phyloP scores from a whole-genome alignment of 2,888 invertebrate genomes.

The Orthosia gothica region DNA sequence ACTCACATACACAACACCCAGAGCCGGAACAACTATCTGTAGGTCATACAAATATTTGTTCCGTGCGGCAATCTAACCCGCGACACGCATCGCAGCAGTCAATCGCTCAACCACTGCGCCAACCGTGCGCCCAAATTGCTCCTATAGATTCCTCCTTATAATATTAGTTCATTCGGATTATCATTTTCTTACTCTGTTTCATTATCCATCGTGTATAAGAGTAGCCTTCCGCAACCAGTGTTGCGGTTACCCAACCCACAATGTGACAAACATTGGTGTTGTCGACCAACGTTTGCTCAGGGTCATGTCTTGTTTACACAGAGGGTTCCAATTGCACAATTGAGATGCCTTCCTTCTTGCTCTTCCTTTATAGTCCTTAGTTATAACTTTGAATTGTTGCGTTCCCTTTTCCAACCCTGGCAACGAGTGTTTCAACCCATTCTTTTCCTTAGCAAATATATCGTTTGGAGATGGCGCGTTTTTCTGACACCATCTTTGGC shows the following conservation, averaged over 20 bases:
- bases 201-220: background rate
- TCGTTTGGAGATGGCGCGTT: no score
- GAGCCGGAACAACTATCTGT: no score
- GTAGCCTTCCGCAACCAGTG: constrained; percentile 38
- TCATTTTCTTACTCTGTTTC: background rate
- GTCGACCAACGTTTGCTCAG: constrained; percentile 28
- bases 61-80: no score
- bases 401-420: background rate
- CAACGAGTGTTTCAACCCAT: background rate
- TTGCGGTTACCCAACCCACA: constrained; percentile 40
- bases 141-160: no score
- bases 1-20: no score
- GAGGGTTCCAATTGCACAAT: constrained; percentile 18
- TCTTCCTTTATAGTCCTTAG: background rate
- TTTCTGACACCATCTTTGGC: no score
- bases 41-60: no score
- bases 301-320: constrained; percentile 25
- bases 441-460: no score
- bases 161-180: background rate
- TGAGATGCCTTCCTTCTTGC: background rate
- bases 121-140: no score
- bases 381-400: background rate
- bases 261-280: constrained; percentile 35
- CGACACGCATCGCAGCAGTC: no score
- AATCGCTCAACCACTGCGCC: no score